Evolutionary conservation across 2,797 vertebrate genomes (phyloP), one percentile per base, ranked within the genome.

Genomic region (Triplophysa yarkandensis): DNA sequence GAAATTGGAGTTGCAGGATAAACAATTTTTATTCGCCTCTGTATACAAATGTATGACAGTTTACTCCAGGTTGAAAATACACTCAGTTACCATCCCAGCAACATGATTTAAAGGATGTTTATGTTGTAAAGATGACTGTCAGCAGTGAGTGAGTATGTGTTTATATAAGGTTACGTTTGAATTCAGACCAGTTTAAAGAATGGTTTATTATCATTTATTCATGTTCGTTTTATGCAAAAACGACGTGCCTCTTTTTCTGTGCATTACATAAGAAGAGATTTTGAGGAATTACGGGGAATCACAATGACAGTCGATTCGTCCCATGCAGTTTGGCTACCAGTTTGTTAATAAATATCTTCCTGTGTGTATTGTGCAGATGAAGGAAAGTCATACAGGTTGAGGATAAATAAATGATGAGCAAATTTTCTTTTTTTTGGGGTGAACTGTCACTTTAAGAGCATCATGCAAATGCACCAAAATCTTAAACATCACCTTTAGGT

Each of bases 31-130:
- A 3, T 23, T 58, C 8, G 11, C 4, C 52, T 28, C 25, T 17
- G 28, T 46, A 60, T 70, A 19, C 28, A 32, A 60, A 70, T 19
- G 25, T 28, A 17, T 27, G 25, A 39, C 16, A 54, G 52, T 52
- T 36, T 5, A 25, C 46, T 17, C n/a, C 11, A 7, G n/a, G 25
- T 16, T 55, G 23, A 25, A 16, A 50, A 63, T 23, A 25, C 14
- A 55, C 52, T 55, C 50, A 0, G 21, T 25, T 44, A 65, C 16
- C 57, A 30, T 16, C 36, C 54, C 66, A 68, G 50, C 48, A 3
- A 25, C 48, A 23, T 41, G 39, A 41, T 41, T 41, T 13, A 30
- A 66, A 66, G 5, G 16, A n/a, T 39, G 2, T 8, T 7, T 19
- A 48, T 21, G 5, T 55, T 19, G 19, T 0, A 55, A 23, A 39